Evolutionary conservation across 2,113 vertebrate species (phyloP).

Genomic region (Brienomyrus longianalis): DNA sequence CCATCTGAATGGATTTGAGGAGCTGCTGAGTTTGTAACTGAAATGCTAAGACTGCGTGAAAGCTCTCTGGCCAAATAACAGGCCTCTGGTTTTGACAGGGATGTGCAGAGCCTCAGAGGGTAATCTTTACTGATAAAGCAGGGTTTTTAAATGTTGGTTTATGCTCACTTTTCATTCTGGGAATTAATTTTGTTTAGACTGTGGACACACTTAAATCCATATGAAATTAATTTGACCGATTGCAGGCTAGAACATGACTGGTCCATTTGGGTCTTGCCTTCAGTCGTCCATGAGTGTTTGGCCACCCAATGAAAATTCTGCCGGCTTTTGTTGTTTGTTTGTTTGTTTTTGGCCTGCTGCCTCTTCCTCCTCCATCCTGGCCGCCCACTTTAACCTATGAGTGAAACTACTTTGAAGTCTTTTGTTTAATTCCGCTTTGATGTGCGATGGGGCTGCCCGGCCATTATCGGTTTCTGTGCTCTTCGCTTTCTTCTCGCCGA

Average conservation of each 20-base stretch:
- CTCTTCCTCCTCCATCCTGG: background rate
- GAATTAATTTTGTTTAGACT: background rate
- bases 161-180: background rate
- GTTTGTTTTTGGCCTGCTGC: background rate
- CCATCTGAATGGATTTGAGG: background rate
- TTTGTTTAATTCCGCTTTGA: slow-evolving; percentile 4
- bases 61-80: background rate
- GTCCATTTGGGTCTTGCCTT: background rate
- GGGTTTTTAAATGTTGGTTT: background rate
- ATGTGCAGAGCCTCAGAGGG: background rate
- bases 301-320: background rate
- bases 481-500: background rate
- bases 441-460: background rate
- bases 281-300: background rate
- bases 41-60: background rate
- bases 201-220: background rate
- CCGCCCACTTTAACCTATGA: background rate
- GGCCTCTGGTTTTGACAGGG: background rate
- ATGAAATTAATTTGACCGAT: background rate
- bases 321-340: background rate
- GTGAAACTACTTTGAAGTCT: slow-evolving; percentile 8
- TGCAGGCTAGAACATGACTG: background rate
- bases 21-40: background rate
- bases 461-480: background rate
- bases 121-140: background rate